Evolutionary conservation across 2,888 invertebrate species (phyloP), one percentile per base, ranked within the genome.

Genomic region (Xanthia togata): DNA sequence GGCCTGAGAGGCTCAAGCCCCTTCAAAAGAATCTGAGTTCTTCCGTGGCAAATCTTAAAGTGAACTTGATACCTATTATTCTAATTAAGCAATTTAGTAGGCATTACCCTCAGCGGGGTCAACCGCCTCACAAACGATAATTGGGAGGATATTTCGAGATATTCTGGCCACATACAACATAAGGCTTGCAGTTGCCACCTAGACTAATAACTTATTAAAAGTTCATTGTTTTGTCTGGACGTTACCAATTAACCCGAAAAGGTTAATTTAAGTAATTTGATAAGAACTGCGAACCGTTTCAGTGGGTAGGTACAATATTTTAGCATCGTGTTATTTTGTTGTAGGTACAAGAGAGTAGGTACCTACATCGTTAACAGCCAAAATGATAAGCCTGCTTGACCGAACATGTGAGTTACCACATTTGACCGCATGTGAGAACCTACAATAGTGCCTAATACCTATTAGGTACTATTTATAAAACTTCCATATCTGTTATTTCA

Each of bases 251-350:
- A 85, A 85, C 82, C 78, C 71, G 14, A 50, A 60, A 47, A 72
- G 78, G 85, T 83, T 83, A 83, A 83, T 78, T 78, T 53, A 20
- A 63, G 70, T 85, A 70, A 74, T 70, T 74, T 41, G 82, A 85
- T 83, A 83, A 82, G 59, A 72, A 81, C 70, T 31, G 47, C 31
- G 35, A 41, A 70, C 12, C n/a, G 55, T 69, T 64, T 68, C 55
- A 70, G 11, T 41, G 35, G 44, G 1, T 60, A 83, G 44, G 1
- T 60, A 83, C 84, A 75, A 75, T 69, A 69, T 84, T 53, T 72
- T 38, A 57, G 50, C 12, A 20, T 20, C 57, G 35, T 35, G 74
- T 60, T 82, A 17, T 70, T 77, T 26, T 20, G 11, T 23, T 17
- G 70, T 78, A 78, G 70, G 47, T 55, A 44, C 26, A n/a, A 4